Percentiles rank a stretch among this genome's conserved stretches.
These are phyloP conservation scores for Alauda arvensis DNA, from an alignment of 2,797 vertebrate genomes.

Conservation along the genomic window DNA sequence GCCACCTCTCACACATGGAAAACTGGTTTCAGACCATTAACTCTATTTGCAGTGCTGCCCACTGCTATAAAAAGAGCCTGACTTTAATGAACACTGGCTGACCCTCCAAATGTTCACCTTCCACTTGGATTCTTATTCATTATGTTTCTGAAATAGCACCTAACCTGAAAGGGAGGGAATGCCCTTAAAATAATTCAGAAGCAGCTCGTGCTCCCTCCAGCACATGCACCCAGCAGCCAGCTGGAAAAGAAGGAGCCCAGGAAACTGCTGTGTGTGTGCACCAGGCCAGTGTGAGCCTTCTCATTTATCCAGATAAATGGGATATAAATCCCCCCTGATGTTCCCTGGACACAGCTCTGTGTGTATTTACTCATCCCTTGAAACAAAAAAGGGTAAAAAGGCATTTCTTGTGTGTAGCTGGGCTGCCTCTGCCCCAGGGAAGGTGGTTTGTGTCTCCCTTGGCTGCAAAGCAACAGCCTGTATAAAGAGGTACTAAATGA, in stretches of 20 bases:
- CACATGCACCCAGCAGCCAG: background rate
- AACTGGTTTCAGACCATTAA: slow-evolving; percentile 27
- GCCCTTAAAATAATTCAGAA: slow-evolving; percentile 18
- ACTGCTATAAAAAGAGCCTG: slow-evolving; percentile 21
- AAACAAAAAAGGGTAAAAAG: background rate
- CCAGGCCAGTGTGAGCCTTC: background rate
- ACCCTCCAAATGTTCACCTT: slow-evolving; percentile 27
- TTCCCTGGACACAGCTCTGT: background rate
- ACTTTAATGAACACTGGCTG: slow-evolving; percentile 43
- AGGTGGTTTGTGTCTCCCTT: background rate
- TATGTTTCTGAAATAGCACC: slow-evolving; percentile 19
- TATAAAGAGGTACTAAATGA: background rate
- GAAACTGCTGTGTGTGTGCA: background rate
- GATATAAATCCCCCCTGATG: background rate
- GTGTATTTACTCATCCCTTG: background rate
- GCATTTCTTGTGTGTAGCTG: accelerated
- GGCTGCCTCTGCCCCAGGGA: background rate
- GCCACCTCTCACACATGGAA: background rate
- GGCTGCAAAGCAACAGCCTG: background rate
- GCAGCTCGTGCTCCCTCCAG: background rate
- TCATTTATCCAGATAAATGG: background rate
- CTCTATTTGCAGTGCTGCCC: slow-evolving; percentile 18
- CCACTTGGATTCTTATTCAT: slow-evolving; percentile 22
- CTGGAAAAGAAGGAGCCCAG: background rate
- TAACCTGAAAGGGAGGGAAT: slow-evolving; percentile 23